phyloP scores from a whole-genome alignment of 2,797 vertebrate species.

The Dryobates pubescens region DNA sequence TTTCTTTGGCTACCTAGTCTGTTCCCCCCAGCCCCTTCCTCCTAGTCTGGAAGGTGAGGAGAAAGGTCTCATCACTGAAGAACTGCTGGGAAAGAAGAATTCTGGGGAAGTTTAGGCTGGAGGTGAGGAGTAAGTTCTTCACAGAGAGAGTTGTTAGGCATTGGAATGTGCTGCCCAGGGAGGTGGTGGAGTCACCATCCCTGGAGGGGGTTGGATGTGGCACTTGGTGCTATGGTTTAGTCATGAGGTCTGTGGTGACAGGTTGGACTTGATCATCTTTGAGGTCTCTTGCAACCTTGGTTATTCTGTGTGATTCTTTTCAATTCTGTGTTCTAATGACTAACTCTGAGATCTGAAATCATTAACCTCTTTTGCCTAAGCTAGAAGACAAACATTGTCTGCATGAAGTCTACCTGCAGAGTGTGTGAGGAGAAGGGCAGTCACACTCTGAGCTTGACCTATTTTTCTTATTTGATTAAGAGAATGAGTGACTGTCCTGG shows the following conservation, averaged over 20 bases:
- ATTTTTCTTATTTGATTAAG: slow-evolving; percentile 20
- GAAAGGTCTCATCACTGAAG: neutral
- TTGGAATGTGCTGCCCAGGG: too few species aligned
- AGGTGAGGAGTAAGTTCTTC: too few species aligned
- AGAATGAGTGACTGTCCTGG: neutral
- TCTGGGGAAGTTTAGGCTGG: too few species aligned
- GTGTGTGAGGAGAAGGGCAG: neutral
- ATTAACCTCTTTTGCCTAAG: neutral
- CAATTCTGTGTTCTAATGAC: neutral
- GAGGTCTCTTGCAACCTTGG: too few species aligned
- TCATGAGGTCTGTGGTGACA: too few species aligned
- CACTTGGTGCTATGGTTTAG: too few species aligned
- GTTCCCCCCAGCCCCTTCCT: neutral
- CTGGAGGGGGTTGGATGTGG: too few species aligned
- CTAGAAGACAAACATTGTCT: neutral
- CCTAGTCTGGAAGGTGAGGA: neutral
- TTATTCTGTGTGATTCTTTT: neutral
- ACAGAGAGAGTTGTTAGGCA: too few species aligned
- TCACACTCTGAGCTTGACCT: neutral
- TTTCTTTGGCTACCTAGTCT: neutral
- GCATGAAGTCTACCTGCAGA: neutral
- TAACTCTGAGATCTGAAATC: neutral
- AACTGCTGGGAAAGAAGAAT: neutral
- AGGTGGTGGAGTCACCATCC: too few species aligned
- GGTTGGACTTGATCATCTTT: too few species aligned